Evolutionary conservation across 2,797 vertebrate genomes (phyloP), one percentile per base, ranked within the genome.

Genomic region (Rhyacichthys aspro): DNA sequence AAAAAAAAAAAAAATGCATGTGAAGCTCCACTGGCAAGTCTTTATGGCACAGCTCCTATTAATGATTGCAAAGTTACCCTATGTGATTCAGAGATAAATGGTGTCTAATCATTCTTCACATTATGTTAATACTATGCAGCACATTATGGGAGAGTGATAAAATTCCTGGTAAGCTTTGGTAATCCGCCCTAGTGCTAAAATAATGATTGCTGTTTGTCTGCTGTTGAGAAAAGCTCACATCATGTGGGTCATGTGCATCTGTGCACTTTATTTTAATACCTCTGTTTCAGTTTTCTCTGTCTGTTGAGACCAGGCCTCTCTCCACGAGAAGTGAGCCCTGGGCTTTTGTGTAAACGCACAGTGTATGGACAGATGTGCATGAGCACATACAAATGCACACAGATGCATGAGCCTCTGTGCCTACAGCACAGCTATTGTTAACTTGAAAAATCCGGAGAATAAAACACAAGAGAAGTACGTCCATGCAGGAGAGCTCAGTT

Each of bases 171-270:
- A 90, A 89, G 83, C 88, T 78, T 63, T 73, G 62, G 70, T 91
- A 88, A 90, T 91, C 88, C 78, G 41, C 63, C 72, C 69, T 76
- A 72, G 80, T 81, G 82, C 82, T 87, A 83, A 84, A 89, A 85
- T 80, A 86, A 85, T 86, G 81, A 90, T 88, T 88, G 74, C 72
- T 78, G 88, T 89, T 87, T 81, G 82, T 88, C 79, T 82, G 76
- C 74, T 72, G 74, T 76, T 69, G 68, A 79, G 74, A 78, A 87
- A 83, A 58, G 75, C 77, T 63, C 72, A 68, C 76, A 81, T 52
- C 78, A 82, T 81, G 56, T 86, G 75, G 79, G 78, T 84, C 83
- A 82, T 68, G 45, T 9, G 16, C 47, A 74, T 75, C 55, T 72
- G 49, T 52, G 58, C 60, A 56, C 62, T 66, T 84, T 33, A 60